Base-by-base conservation (phyloP, 2,888 invertebrate species). In the Steinernema scapterisci region DNA sequence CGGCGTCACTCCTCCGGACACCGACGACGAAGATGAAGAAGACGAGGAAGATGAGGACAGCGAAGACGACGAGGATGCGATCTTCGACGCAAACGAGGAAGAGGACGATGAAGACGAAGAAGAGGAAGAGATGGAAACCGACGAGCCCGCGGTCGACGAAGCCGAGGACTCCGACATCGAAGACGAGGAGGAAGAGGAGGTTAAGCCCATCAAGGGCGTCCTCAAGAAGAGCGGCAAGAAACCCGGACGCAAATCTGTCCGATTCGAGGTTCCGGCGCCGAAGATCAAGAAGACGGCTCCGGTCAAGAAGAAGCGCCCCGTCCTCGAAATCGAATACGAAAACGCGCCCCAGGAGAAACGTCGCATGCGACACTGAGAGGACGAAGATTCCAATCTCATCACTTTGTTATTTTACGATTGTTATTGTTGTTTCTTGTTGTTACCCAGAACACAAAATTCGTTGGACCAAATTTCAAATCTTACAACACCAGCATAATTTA, bases 301-400 rank as follows among this genome's bases (percentile, higher is more conserved):
- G 74, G 63, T 13, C 1, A 75, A 71, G 19, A 81, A 80, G 77
- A 77, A 79, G 73, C 51, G 75, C 1, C 76, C 78, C 9, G 77
- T 70, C 70, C 73, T 85, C 63, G 84, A 85, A 75, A 84, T 85
- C 73, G 85, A 85, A 71, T 84, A 84, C 75, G 85, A 85, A 75
- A 79, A 80, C 71, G 84, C 83, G 73, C 27, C 75, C 0, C 77
- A 78, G 74, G 76, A 78, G 45, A 77, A 79, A 54, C 80, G 80
- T 75, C 77, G 11, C 19, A 70, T 31, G n/a, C 54, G 44, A 48
- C 54, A 70, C 51, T 71, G 44, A 56, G 16, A 51, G 63, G 45
- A 73, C 38, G 38, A 38, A 9, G 38, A 38, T 6, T 3, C 38
- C 5, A 44, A 44, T 27, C 16, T 21, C 54, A 44, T 75, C 21